Evolutionary conservation across 2,888 invertebrate genomes (phyloP).

Genomic region (Melipona beecheii): DNA sequence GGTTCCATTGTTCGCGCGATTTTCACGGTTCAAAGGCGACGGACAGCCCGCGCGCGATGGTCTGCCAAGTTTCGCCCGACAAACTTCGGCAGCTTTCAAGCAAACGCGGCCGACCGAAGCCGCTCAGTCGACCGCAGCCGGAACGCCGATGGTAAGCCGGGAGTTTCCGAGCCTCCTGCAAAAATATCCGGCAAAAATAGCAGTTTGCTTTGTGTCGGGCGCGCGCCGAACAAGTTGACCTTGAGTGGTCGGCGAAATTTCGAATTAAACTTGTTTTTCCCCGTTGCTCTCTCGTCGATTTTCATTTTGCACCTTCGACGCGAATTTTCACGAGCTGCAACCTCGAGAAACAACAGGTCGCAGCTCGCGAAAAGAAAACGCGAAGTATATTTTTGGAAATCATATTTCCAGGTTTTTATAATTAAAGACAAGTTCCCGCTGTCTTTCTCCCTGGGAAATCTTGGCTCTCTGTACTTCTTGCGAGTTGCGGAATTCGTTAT

Average conservation of each 20-base stretch:
- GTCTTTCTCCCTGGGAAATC: background rate
- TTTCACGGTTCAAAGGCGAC: conserved; percentile 73
- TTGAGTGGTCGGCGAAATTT: background rate
- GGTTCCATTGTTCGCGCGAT: conserved; percentile 69
- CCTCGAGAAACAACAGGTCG: no score
- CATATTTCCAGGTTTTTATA: background rate
- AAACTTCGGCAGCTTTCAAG: conserved; percentile 68
- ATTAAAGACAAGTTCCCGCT: background rate
- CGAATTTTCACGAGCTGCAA: no score
- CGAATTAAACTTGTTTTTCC: background rate
- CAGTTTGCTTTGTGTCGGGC: background rate
- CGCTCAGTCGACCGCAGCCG: conserved; percentile 57
- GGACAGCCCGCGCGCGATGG: conserved; percentile 58
- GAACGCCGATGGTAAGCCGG: conserved; percentile 50
- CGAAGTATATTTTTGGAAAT: background rate
- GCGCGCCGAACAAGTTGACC: background rate
- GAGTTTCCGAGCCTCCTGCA: conserved; percentile 39
- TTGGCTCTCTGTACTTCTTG: background rate
- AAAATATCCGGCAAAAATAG: conserved; percentile 22
- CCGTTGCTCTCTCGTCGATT: background rate
- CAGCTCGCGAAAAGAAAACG: background rate
- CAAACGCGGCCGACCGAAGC: conserved; percentile 53
- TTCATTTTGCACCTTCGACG: background rate
- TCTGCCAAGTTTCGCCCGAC: conserved; percentile 66
- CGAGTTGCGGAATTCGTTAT: no score